A percentile compares a stretch with the other conserved stretches of the same genome.
These are phyloP conservation scores for Phallusia fumigata DNA, from an alignment of 23 tunicate species.

Conservation along the genomic window DNA sequence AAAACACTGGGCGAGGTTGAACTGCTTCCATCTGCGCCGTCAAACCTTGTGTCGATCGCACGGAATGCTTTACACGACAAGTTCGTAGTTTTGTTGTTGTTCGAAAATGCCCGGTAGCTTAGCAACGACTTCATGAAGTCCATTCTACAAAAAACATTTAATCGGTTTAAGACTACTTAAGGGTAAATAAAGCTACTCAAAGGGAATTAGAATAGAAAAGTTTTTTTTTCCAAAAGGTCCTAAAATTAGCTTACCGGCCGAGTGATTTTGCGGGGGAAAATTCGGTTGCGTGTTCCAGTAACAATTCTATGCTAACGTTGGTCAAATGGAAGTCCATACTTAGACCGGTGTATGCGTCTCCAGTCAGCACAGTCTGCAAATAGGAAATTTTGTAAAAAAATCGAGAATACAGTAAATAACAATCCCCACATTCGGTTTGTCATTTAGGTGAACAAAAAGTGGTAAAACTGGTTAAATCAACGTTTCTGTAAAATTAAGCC, in stretches of 20 bases:
- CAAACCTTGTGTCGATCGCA: conserved; percentile 69
- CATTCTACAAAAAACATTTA: conserved; percentile 25
- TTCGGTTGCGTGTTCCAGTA: conserved; percentile 31
- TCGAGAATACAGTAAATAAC: too few species aligned
- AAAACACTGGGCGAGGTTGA: conserved; percentile 37
- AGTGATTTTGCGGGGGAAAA: conserved; percentile 41
- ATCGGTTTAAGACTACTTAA: too few species aligned
- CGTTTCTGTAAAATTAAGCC: too few species aligned
- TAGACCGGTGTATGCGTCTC: conserved; percentile 57
- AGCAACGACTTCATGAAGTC: conserved; percentile 80
- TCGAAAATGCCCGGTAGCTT: conserved; percentile 65
- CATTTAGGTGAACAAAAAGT: not conserved
- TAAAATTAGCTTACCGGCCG: conserved; percentile 45
- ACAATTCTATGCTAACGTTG: conserved; percentile 87
- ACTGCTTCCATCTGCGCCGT: not conserved
- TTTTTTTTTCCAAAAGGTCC: too few species aligned
- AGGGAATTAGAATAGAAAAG: too few species aligned
- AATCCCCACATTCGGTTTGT: too few species aligned
- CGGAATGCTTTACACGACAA: conserved; percentile 85
- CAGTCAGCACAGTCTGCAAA: conserved; percentile 82
- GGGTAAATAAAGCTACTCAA: too few species aligned
- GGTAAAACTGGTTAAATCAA: not conserved
- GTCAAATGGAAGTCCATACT: conserved; percentile 70
- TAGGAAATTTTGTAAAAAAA: too few species aligned
- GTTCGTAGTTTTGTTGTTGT: conserved; percentile 70